Base-by-base conservation (phyloP, 2,797 vertebrate genomes). In the Esox masquinongy region DNA sequence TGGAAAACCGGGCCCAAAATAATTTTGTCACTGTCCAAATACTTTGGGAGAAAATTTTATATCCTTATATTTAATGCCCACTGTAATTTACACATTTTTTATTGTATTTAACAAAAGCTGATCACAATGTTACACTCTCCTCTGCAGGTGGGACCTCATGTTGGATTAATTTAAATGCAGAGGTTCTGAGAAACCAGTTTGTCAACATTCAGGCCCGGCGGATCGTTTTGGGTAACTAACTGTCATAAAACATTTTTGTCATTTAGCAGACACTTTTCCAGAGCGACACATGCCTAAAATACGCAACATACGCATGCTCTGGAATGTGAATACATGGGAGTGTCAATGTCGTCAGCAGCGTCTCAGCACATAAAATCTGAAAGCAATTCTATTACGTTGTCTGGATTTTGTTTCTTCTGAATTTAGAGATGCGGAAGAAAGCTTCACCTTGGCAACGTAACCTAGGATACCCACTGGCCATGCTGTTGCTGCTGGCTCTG, bases 371-470 rank as follows among this genome's bases (percentile, higher is more conserved):
- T 39, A 39, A 5, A 5, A 39, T 39, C 7, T 39, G 36, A 39
- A 39, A 39, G 36, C 36, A 39, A 39, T 39, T 39, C 4, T 39
- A 39, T 39, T 39, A n/a, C n/a, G n/a, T n/a, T n/a, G 2, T 24
- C 34, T 69, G 29, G 59, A 6, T 34, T 19, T 39, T 1, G 22
- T 36, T 63, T 49, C 49, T 56, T 71, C 36, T 39, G 67, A 49
- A 39, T 76, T 1, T 87, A 96, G 96, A 96, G 85, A 93, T 94
- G 76, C 90, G 95, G 34, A 86, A 84, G 70, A 93, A 80, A 79
- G 95, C 95, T 0, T 96, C 95, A 0, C 92, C 94, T 39, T 96
- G 96, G 95, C 96, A 96, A 79, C 92, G 95, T 79, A 96, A 96
- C 81, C 86, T 96, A 86, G 95, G 94, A 69, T 96, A 96, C 82